Base-by-base conservation (phyloP, 1,140 invertebrate genomes). In the Ditylenchus dipsaci region DNA sequence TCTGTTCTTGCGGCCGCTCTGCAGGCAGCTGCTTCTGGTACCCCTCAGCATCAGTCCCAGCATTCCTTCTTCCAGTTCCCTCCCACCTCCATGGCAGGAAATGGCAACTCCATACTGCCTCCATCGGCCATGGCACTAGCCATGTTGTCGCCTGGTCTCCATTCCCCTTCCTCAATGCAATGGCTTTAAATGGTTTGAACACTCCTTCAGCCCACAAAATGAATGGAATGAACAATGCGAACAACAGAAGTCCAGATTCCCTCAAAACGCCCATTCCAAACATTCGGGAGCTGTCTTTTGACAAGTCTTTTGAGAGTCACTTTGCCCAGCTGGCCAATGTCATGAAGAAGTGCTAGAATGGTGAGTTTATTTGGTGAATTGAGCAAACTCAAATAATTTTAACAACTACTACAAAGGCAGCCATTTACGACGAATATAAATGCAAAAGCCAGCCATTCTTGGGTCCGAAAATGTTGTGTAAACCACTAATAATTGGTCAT, bases 41-140 rank as follows among this genome's bases (percentile, higher is more conserved):
- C 66, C 17, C 62, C 26, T 8, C 66, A 68, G 33, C 21, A 42
- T 8, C 61, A n/a, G 30, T 8, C 23, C 60, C 0, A 38, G 30
- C 72, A 74, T 43, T 74, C 71, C 19, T 53, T 53, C 49, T 75
- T 75, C 67, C 66, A 75, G 56, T 75, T 75, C 63, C 73, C 73
- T 9, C 71, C 71, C 23, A 57, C 73, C 29, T 75, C 72, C 11
- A 23, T 70, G 8, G 59, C 59, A 5, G 27, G n/a, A 5, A 27
- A n/a, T 49, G 45, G 23, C 59, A 61, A 21, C 59, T 23, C 21
- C 13, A 27, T 33, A 1, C 1, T 67, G 5, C 61, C 43, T n/a
- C 23, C 49, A 19, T 15, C 45, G 3, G 26, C 61, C 0, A 30
- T 68, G 19, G 61, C 67, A 21, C 29, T 69, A 13, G 23, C 42